A percentile compares a stretch with the other conserved stretches of the same genome.
phyloP scores from a whole-genome alignment of 2,113 vertebrate species.

The Bathybates hornii region DNA sequence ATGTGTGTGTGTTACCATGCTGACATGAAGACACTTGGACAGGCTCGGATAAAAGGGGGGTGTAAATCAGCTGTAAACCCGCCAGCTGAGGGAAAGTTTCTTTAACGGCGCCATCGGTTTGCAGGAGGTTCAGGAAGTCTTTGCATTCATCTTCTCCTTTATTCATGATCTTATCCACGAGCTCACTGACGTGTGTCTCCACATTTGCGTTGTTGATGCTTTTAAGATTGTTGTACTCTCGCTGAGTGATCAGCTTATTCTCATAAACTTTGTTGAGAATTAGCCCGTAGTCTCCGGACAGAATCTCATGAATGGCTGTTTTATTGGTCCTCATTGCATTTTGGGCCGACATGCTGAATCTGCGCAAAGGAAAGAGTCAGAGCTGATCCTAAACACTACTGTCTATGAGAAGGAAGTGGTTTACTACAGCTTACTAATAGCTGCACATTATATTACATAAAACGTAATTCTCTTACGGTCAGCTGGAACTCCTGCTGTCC shows the following conservation, averaged over 20 bases:
- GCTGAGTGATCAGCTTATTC: neutral
- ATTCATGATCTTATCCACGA: conserved; percentile 58
- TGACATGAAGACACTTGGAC: neutral
- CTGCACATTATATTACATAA: neutral
- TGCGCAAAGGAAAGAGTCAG: neutral
- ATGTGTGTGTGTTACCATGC: neutral
- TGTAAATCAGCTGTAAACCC: neutral
- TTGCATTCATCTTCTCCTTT: conserved; percentile 45
- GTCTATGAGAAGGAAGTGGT: neutral
- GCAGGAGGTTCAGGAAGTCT: conserved; percentile 49
- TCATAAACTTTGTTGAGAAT: conserved; percentile 41
- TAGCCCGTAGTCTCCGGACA: conserved; percentile 4
- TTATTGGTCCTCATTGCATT: conserved; percentile 15
- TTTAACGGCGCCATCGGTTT: neutral
- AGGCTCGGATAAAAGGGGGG: accelerated
- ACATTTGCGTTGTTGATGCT: neutral
- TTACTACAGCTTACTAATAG: neutral
- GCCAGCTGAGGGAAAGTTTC: conserved; percentile 1
- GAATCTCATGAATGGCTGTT: neutral
- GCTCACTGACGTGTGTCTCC: neutral
- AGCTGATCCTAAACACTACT: accelerated
- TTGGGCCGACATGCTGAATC: conserved; percentile 15
- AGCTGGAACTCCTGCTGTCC: accelerated
- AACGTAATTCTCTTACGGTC: neutral
- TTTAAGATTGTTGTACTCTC: conserved; percentile 58